phyloP scores from a whole-genome alignment of 2,797 vertebrate genomes.

The Anisognathus igniventris region DNA sequence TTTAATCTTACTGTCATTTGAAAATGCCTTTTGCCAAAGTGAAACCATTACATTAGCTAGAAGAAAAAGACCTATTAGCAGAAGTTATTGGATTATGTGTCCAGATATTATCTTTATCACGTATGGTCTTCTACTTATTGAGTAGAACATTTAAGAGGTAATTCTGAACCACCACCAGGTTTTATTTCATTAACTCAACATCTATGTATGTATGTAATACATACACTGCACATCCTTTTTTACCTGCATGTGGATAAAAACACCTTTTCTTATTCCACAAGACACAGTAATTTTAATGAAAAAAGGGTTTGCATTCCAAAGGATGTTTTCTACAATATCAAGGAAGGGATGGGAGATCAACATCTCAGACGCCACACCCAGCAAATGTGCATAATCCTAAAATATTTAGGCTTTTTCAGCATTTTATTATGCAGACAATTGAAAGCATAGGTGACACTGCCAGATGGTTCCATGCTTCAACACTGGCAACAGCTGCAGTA shows the following conservation, averaged over 20 bases:
- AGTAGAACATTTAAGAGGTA: not conserved
- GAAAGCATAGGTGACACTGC: not conserved
- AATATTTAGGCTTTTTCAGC: not conserved
- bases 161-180: not conserved
- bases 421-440: not conserved
- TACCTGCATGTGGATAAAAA: not conserved
- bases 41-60: not conserved
- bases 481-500: not conserved
- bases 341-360: not conserved
- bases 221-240: not conserved
- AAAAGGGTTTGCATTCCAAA: not conserved
- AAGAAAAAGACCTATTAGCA: not conserved
- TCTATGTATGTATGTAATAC: not conserved
- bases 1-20: not conserved
- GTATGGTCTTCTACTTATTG: not conserved
- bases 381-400: not conserved
- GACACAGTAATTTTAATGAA: not conserved
- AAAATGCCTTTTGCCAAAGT: not conserved
- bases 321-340: not conserved
- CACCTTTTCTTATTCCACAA: not conserved
- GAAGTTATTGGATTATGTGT: not conserved
- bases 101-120: not conserved
- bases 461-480: not conserved
- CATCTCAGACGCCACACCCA: not conserved
- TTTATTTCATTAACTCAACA: not conserved